Base-by-base conservation (phyloP, 2,888 invertebrate genomes). In the Pollenia angustigena region DNA sequence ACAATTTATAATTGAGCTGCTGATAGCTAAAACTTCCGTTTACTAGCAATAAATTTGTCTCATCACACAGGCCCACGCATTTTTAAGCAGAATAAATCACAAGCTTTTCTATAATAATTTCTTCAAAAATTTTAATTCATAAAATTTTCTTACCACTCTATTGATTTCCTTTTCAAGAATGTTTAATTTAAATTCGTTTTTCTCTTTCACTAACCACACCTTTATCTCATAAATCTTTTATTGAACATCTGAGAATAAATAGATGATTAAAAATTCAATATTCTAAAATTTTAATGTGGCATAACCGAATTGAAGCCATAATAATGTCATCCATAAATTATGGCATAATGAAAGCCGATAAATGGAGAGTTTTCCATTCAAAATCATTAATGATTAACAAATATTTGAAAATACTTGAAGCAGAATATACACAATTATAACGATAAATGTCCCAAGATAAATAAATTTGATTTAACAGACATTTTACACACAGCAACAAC, bases 281-380 rank as follows among this genome's bases (percentile, higher is more conserved):
- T 78, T 84, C 66, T 81, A 74, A 84, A 87, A 87, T 81, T 84
- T 87, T 84, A 84, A 87, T 87, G 87, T 87, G 81, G 62, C 84
- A 87, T 84, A 87, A 87, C 84, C 84, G 52, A 81, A 84, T 81
- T 75, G 69, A 84, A 81, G 68, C 78, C 84, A 87, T 81, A 87
- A 84, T 81, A 84, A 81, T 76, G 87, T 79, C 87, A 74, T 81
- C 62, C 76, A 87, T 87, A 84, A 87, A 87, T 87, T 87, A 87
- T 84, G 78, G 14, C 76, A 56, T 56, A 85, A 84, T 74, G 72
- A 87, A 87, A 60, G 40, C 58, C 78, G 40, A 79, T 78, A 60
- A 81, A 66, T 50, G n/a, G 64, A 72, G 16, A 54, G 72, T 72
- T 72, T 81, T 68, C 75, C 81, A 68, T 75, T 75, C 68, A 72